Conservation (phyloP, 30 jellyfish, hydroid and myxozoan species). For the Mastigias papua region DNA sequence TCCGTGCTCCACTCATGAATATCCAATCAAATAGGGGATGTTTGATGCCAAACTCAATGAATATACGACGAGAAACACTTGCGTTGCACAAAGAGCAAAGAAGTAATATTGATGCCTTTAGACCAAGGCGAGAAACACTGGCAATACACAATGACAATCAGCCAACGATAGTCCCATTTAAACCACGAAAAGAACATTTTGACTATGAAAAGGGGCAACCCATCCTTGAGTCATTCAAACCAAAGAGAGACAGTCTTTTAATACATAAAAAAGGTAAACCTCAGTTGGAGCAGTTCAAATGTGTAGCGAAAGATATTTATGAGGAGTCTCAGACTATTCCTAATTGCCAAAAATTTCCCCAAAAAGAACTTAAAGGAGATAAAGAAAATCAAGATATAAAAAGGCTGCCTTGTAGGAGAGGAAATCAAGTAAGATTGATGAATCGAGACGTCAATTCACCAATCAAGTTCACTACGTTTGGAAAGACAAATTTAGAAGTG, state of each 20-base stretch:
- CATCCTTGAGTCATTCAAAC: slow-evolving; percentile 68
- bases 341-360: neutral
- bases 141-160: slow-evolving; percentile 34
- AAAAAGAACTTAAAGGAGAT: neutral
- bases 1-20: slow-evolving; percentile 70
- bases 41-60: slow-evolving; percentile 10
- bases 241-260: slow-evolving; percentile 69
- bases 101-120: slow-evolving; percentile 49
- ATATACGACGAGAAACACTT: slow-evolving; percentile 52
- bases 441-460: slow-evolving; percentile 55
- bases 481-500: slow-evolving; percentile 13
- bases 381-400: slow-evolving; percentile 19
- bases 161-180: slow-evolving; percentile 57
- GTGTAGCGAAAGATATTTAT: slow-evolving; percentile 62
- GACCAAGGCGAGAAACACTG: slow-evolving; percentile 74
- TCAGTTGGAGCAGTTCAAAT: slow-evolving; percentile 31
- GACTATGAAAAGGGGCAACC: slow-evolving; percentile 56
- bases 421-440: neutral
- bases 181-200: slow-evolving; percentile 54
- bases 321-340: slow-evolving; percentile 38
- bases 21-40: slow-evolving; percentile 49
- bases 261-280: slow-evolving; percentile 68
- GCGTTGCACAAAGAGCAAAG: slow-evolving; percentile 57
- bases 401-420: neutral
- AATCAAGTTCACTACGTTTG: slow-evolving; percentile 51